A percentile compares a stretch with the other conserved stretches of the same genome.
Evolutionary conservation across 2,113 vertebrate genomes (phyloP).

Genomic region (Sinosuthora webbiana): DNA sequence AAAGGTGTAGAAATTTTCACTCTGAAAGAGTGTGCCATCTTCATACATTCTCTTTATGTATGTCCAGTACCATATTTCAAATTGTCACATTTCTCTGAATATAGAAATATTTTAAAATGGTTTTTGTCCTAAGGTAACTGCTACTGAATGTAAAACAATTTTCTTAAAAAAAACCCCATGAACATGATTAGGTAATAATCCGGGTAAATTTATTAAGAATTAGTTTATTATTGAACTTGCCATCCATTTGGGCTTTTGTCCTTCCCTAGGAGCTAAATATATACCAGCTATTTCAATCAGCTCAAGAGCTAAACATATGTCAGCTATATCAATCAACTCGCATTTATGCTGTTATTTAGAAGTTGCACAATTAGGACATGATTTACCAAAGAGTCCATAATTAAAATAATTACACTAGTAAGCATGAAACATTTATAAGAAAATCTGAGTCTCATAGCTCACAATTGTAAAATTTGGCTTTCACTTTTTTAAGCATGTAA

Average conservation of each 20-base stretch:
- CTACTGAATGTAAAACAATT: not conserved
- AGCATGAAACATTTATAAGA: not conserved
- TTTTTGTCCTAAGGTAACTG: not conserved
- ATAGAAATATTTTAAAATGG: not conserved
- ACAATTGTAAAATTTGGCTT: not conserved
- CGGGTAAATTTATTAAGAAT: not conserved
- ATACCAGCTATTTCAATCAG: not conserved
- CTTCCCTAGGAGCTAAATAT: not conserved
- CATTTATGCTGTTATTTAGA: slow-evolving; percentile 1
- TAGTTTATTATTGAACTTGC: slow-evolving; percentile 7
- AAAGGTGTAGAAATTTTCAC: not conserved
- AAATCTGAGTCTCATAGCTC: not conserved
- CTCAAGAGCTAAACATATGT: not conserved
- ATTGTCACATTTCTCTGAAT: not conserved
- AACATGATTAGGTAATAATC: not conserved
- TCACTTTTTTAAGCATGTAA: not conserved
- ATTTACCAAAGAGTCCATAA: not conserved
- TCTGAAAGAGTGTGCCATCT: not conserved
- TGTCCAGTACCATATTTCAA: not conserved
- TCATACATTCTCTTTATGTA: not conserved
- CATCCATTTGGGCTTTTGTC: not conserved
- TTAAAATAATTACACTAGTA: slow-evolving; percentile 6
- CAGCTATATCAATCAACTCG: not conserved
- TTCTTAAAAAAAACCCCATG: not conserved
- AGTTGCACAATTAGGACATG: not conserved